A percentile compares a stretch with the other conserved stretches of the same genome.
Evolutionary conservation across 2,113 vertebrate genomes (phyloP).

Genomic region (Tautogolabrus adspersus): DNA sequence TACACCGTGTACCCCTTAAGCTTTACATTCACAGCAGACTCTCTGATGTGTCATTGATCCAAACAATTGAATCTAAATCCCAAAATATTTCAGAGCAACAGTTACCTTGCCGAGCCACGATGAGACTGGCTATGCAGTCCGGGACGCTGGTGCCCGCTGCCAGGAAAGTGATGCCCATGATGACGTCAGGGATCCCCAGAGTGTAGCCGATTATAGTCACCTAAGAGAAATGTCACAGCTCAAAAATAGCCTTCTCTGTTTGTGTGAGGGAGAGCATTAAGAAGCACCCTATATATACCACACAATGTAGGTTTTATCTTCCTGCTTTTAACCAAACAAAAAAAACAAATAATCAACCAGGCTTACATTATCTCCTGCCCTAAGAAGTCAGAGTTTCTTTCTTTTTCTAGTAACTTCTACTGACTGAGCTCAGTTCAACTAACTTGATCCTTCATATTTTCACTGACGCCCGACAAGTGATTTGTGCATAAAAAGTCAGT

Average conservation of each 20-base stretch:
- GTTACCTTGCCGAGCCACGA: slow-evolving; percentile 97
- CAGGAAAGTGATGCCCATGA: slow-evolving; percentile 99
- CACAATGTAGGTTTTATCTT: too few relatives aligned
- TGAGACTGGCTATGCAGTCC: slow-evolving; percentile 98
- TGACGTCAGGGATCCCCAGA: slow-evolving; percentile 97
- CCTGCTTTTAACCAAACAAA: too few relatives aligned
- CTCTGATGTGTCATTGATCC: too few relatives aligned
- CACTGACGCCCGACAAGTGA: too few relatives aligned
- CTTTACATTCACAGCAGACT: too few relatives aligned
- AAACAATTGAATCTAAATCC: too few relatives aligned
- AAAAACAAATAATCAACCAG: too few relatives aligned
- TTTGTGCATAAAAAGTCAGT: too few relatives aligned
- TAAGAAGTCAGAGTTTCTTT: not conserved
- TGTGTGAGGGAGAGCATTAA: not conserved
- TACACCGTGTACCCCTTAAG: too few relatives aligned
- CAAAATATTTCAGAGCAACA: not conserved
- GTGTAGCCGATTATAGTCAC: slow-evolving; percentile 97
- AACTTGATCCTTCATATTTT: too few relatives aligned
- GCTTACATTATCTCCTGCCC: not conserved
- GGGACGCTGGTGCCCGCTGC: slow-evolving; percentile 98
- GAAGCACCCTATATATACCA: too few relatives aligned
- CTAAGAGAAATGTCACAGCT: slow-evolving; percentile 74
- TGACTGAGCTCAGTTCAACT: not conserved
- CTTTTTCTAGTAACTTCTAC: not conserved
- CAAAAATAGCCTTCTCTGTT: not conserved